Percentiles rank a stretch among this genome's conserved stretches.
Evolutionary conservation across 1,140 invertebrate species (phyloP).

Genomic region (Drosophila subobscura): DNA sequence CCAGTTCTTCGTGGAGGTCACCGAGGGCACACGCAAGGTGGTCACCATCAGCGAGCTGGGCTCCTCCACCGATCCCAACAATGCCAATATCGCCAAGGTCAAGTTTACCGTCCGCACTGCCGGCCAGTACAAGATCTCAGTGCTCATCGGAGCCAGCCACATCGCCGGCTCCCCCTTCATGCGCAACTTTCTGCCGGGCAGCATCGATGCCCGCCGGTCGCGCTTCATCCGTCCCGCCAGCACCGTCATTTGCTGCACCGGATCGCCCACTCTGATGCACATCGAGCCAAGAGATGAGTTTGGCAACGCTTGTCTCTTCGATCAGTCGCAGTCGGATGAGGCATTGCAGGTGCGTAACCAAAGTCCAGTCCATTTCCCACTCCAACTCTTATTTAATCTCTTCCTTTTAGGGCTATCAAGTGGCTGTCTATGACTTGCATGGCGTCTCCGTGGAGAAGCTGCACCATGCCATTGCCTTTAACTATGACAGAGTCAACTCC

Average conservation of each 20-base stretch:
- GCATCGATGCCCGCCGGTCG: constrained; percentile 92
- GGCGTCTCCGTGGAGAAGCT: constrained; percentile 84
- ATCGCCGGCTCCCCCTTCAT: constrained; percentile 87
- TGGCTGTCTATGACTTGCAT: constrained; percentile 85
- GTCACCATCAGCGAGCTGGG: constrained; percentile 93
- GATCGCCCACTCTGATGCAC: constrained; percentile 90
- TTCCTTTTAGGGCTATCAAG: constrained; percentile 85
- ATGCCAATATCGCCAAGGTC: constrained; percentile 92
- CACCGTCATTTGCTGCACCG: constrained; percentile 92
- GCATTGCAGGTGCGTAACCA: constrained; percentile 84
- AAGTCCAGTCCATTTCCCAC: background rate
- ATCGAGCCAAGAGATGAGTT: constrained; percentile 95
- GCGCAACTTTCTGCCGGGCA: constrained; percentile 87
- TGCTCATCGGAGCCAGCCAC: constrained; percentile 88
- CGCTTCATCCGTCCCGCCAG: constrained; percentile 93
- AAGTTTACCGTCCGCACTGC: constrained; percentile 96
- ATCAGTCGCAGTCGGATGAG: constrained; percentile 86
- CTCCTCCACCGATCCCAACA: constrained; percentile 91
- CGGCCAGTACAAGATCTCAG: constrained; percentile 93
- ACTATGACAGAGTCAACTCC: constrained; percentile 85
- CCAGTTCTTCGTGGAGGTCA: constrained; percentile 93
- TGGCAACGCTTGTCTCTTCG: constrained; percentile 91
- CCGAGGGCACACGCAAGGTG: constrained; percentile 92
- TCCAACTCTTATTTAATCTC: background rate
- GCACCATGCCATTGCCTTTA: constrained; percentile 85